phyloP scores from a whole-genome alignment of 2,888 invertebrate genomes.

The Aricia artaxerxes region DNA sequence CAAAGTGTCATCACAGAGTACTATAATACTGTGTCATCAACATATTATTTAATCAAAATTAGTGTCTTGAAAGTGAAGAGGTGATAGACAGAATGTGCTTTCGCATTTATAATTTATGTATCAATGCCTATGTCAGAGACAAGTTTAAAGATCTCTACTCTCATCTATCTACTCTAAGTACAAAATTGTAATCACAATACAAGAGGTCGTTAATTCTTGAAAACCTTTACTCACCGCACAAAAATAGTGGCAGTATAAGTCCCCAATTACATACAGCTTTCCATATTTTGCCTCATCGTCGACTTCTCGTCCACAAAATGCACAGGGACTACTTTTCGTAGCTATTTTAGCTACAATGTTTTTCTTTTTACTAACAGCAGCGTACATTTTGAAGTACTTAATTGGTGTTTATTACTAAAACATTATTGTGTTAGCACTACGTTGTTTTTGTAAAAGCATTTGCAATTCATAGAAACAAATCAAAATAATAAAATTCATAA shows the following conservation, averaged over 20 bases:
- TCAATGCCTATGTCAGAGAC: no score
- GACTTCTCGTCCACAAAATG: conserved; percentile 74
- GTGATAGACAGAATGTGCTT: no score
- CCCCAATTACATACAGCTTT: conserved; percentile 76
- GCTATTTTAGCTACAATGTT: conserved; percentile 56
- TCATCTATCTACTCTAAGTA: neutral
- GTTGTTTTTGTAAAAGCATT: neutral
- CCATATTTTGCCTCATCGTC: conserved; percentile 80
- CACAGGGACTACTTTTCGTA: conserved; percentile 63
- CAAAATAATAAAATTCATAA: neutral
- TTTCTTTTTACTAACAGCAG: conserved; percentile 41
- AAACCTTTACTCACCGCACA: conserved; percentile 82
- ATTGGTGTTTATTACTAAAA: neutral
- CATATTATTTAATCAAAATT: no score
- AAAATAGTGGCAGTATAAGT: conserved; percentile 85
- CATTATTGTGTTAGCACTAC: neutral
- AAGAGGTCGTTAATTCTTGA: neutral
- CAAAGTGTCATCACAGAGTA: no score
- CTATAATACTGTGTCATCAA: no score
- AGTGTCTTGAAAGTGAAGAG: no score
- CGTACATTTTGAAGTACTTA: conserved; percentile 42
- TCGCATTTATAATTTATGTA: no score
- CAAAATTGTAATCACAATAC: neutral
- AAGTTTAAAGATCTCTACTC: neutral
- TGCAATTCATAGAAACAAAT: neutral